Base-by-base conservation (phyloP, 2,888 invertebrate species). In the Rotaria sp. region DNA sequence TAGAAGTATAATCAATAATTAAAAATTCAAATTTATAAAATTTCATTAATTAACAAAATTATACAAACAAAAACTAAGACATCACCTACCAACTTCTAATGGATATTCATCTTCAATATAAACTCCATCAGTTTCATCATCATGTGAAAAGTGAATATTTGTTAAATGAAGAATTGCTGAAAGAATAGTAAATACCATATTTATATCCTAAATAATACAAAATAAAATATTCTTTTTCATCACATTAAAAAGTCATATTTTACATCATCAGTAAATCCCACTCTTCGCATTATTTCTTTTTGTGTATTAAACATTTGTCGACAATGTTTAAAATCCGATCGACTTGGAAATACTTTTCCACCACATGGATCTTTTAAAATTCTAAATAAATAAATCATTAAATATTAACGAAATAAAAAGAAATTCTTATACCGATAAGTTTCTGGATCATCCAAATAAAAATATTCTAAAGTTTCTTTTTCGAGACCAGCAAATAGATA, bases 111-210 rank as follows among this genome's bases (percentile, higher is more conserved):
- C 88, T 0, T 86, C 85, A 11, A 90, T 89, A 52, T 88, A 88
- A 0, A 90, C 90, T 24, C 89, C 89, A 48, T 90, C 90, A 84
- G 89, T 89, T 45, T 89, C 90, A 1, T 88, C 88, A 52, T 89
- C 89, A 15, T 89, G 88, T 84, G 89, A 87, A 85, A 90, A 90
- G 50, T 88, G 85, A 30, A 90, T 89, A 87, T 90, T 90, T 48
- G 90, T 89, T 35, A 90, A 88, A 85, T 90, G 90, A 48, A 91
- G 87, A 30, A 90, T 89, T 57, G 89, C 89, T 1, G 90, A 89
- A 84, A 91, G 87, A 3, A 89, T 88, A 21, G 89, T 88, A 59
- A 90, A 87, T 48, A 90, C 88, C 84, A 89, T 88, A 50, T 88
- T 88, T 11, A 90, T 88, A 85, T 91, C 90, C 90, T 90, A 88